Base-by-base conservation (phyloP, 2,113 vertebrate species). In the Apteryx owenii region DNA sequence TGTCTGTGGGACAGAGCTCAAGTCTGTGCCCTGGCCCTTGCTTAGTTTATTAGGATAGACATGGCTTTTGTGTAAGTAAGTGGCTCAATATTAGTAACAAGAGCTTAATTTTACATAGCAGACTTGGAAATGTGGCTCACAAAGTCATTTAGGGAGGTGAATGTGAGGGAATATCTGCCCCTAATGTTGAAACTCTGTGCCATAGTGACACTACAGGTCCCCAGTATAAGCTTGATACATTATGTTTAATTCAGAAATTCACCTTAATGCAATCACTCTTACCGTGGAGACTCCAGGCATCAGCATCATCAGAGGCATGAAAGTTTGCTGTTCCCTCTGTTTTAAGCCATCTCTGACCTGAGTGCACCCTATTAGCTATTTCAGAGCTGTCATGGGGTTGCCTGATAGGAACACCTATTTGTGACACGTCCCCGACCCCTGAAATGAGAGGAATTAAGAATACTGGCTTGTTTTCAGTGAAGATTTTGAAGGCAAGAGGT, bases 371-470 rank as follows among this genome's bases (percentile, higher is more conserved):
- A 36, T 28, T 46, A 86, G 29, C 3, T 51, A 11, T 82, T 88
- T 81, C 61, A 95, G 18, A 89, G 58, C 16, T 87, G 21, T 65
- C 42, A 40, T 4, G 14, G 31, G n/a, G 66, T 71, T 72, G 6
- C 38, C 10, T 84, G 58, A 87, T 22, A n/a, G 48, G 33, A 87
- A 44, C 13, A 73, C 51, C 51, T 85, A 19, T 23, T 51, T 82
- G 46, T 89, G 88, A 85, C n/a, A n/a, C 56, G 22, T 15, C 25
- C 68, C 66, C 31, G 19, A 36, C 76, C 51, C 71, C 44, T 79
- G 58, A 96, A 97, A 94, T n/a, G 7, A 78, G 70, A 85, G 20
- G 40, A 93, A 91, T 69, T 94, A 96, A 48, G 31, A 53, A 50
- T 66, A 65, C 3, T 19, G 72, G 2, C n/a, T 88, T 38, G 18